Percentiles rank a stretch among this genome's conserved stretches.
Conservation (phyloP, 2,888 invertebrate species). For the Apodemia hepburni region DNA sequence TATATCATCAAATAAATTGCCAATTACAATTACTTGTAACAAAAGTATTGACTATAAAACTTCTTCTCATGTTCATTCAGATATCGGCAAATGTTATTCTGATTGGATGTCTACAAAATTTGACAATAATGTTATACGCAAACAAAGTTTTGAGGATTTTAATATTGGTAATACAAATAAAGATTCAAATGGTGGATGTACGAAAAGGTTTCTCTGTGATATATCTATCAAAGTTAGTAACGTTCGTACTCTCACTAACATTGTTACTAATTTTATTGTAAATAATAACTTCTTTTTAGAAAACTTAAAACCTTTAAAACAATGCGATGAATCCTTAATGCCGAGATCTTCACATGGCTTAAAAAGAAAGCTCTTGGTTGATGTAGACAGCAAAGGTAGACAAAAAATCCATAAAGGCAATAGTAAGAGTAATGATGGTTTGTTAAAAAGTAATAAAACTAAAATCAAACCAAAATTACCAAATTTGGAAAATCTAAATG, state of each 20-base stretch:
- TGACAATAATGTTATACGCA: background rate
- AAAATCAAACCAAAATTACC: background rate
- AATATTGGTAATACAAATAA: background rate
- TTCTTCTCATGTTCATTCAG: background rate
- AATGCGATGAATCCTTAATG: background rate
- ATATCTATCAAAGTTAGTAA: background rate
- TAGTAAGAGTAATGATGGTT: background rate
- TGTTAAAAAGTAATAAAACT: background rate
- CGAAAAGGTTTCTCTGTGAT: background rate
- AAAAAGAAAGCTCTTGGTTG: slow-evolving; percentile 17
- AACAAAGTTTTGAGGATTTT: background rate
- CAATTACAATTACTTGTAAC: background rate
- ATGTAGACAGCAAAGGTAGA: background rate
- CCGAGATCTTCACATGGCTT: slow-evolving; percentile 13
- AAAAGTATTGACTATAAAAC: background rate
- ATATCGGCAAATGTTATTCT: background rate
- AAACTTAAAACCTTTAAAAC: slow-evolving; percentile 3
- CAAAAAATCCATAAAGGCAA: slow-evolving; percentile 14
- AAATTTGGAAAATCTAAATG: background rate
- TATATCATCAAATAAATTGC: background rate
- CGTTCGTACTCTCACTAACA: background rate
- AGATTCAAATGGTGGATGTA: background rate
- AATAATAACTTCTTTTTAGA: background rate
- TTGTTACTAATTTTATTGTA: slow-evolving; percentile 2
- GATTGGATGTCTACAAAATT: background rate